Percentiles rank a stretch among this genome's conserved stretches.
phyloP scores from a whole-genome alignment of 92 coral and sea anemone species.

The Desmophyllum pertusum region DNA sequence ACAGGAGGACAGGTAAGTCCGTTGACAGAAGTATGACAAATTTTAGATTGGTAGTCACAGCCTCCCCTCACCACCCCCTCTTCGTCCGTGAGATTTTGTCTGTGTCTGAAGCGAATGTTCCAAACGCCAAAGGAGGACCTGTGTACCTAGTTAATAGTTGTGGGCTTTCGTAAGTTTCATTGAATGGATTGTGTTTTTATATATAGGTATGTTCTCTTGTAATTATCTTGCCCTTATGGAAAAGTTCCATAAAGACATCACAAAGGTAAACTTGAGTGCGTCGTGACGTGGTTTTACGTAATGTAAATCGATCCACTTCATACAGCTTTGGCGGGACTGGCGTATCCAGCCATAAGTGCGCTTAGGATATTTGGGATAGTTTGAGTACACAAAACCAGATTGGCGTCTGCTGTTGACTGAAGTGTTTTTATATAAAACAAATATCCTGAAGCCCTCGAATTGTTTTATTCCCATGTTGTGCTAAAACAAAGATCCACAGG shows the following conservation, averaged over 20 bases:
- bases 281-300: background rate
- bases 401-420: no score
- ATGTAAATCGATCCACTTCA: no score
- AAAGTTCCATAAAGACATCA: slow-evolving; percentile 73
- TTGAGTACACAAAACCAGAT: background rate
- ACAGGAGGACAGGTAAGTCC: slow-evolving; percentile 90
- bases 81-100: no score
- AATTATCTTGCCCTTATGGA: slow-evolving; percentile 70
- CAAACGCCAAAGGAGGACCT: no score
- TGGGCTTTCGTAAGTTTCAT: background rate
- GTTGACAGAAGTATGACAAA: no score
- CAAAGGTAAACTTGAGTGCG: slow-evolving; percentile 51
- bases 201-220: slow-evolving; percentile 74
- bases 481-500: no score
- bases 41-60: background rate
- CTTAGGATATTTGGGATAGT: background rate
- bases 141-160: no score
- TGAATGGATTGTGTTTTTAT: background rate
- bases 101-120: no score
- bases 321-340: no score
- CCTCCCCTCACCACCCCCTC: background rate
- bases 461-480: no score
- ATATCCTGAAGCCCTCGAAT: background rate
- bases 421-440: no score
- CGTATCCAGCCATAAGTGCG: background rate